Percentiles rank a stretch among this genome's conserved stretches.
phyloP scores from a whole-genome alignment of 2,888 invertebrate genomes.

The Leptura quadrifasciata region DNA sequence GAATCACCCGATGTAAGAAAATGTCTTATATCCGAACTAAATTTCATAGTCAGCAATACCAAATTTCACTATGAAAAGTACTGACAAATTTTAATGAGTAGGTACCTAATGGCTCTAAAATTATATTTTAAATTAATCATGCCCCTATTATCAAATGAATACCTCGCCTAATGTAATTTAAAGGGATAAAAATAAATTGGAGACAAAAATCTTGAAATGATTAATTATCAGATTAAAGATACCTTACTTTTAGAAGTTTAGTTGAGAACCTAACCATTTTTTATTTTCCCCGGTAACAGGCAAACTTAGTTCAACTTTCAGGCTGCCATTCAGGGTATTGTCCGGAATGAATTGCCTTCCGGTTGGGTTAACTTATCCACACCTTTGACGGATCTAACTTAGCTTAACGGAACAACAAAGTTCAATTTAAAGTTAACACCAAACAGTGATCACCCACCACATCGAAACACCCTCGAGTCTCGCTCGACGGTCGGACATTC shows the following conservation, averaged over 20 bases:
- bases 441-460: constrained; percentile 7
- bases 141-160: not conserved
- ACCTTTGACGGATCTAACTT: constrained; percentile 29
- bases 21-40: too few species aligned
- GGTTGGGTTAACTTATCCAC: constrained; percentile 24
- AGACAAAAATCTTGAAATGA: not conserved
- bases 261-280: constrained; percentile 9
- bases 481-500: not conserved
- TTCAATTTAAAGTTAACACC: constrained; percentile 34
- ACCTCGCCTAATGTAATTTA: not conserved
- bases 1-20: too few species aligned
- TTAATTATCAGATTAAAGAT: constrained; percentile 3
- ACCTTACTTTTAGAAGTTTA: not conserved
- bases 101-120: too few species aligned
- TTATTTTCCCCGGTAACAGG: constrained; percentile 2
- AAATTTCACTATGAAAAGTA: too few species aligned
- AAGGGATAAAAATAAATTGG: constrained; percentile 7
- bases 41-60: too few species aligned
- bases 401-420: constrained; percentile 25
- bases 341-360: constrained; percentile 28
- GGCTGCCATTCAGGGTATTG: not conserved
- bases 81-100: too few species aligned
- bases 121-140: too few species aligned
- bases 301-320: constrained; percentile 12
- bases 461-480: constrained; percentile 3